Conservation (phyloP, 2,797 vertebrate genomes). For the Mormyrops attenuatus region DNA sequence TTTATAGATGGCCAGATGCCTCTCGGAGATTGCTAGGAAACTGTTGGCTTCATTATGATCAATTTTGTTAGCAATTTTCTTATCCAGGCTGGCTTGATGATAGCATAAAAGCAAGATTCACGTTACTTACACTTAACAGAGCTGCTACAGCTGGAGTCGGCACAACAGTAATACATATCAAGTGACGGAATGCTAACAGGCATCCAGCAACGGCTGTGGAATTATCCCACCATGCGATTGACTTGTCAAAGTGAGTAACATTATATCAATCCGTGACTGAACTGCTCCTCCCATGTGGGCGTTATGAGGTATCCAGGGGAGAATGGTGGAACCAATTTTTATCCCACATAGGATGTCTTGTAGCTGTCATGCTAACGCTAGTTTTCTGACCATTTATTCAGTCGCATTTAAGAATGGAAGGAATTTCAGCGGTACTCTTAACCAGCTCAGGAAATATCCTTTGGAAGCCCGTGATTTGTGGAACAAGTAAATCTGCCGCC, state of each 20-base stretch:
- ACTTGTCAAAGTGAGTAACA: neutral
- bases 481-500: neutral
- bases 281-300: neutral
- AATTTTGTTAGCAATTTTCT: slow-evolving; percentile 3
- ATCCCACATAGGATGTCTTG: slow-evolving; percentile 6
- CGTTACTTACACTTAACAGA: neutral
- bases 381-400: slow-evolving; percentile 1
- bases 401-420: neutral
- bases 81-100: neutral
- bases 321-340: slow-evolving; percentile 21
- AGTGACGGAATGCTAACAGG: neutral
- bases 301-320: neutral
- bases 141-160: neutral
- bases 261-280: neutral
- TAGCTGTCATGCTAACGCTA: slow-evolving; percentile 17
- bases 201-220: neutral
- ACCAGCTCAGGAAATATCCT: neutral
- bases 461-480: neutral
- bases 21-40: neutral
- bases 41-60: slow-evolving; percentile 3
- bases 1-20: slow-evolving; percentile 2
- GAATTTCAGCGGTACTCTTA: neutral
- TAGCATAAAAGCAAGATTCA: neutral
- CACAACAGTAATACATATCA: neutral
- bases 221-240: neutral